phyloP scores from a whole-genome alignment of 2,888 invertebrate genomes.

The Drosophila merina region DNA sequence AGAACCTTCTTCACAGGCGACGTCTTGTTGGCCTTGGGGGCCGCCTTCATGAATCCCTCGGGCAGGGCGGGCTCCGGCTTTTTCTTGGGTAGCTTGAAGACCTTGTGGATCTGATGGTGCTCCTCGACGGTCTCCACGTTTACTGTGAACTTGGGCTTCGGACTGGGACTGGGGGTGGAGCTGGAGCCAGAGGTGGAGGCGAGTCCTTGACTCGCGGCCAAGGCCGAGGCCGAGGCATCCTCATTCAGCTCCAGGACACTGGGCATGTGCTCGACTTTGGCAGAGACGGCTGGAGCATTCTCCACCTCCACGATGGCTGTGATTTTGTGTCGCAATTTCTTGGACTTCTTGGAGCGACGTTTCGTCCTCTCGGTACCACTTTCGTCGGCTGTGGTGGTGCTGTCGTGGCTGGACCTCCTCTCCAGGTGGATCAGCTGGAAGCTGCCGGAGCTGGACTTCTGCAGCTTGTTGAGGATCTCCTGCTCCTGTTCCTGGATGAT shows the following conservation, averaged over 20 bases:
- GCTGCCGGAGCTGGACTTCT: constrained; percentile 81
- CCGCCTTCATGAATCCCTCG: constrained; percentile 72
- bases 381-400: constrained; percentile 65
- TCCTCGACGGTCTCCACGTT: constrained; percentile 83
- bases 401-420: constrained; percentile 79
- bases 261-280: constrained; percentile 65
- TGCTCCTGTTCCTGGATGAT: constrained; percentile 86
- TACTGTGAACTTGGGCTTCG: constrained; percentile 82
- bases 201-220: constrained; percentile 4
- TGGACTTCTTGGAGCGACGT: constrained; percentile 73
- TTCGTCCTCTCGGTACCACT: constrained; percentile 54
- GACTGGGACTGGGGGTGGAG: constrained; percentile 49
- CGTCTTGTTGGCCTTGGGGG: constrained; percentile 70
- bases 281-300: constrained; percentile 59
- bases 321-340: constrained; percentile 82
- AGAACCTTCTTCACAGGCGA: constrained; percentile 61
- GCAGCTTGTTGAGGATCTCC: constrained; percentile 81
- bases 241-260: constrained; percentile 62
- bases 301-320: constrained; percentile 82
- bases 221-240: constrained; percentile 14
- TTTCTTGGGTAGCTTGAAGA: constrained; percentile 83
- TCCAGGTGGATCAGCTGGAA: constrained; percentile 82
- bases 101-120: constrained; percentile 80
- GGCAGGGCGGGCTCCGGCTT: constrained; percentile 66
- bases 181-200: constrained; percentile 35